Evolutionary conservation across 2,888 invertebrate genomes (phyloP), one percentile per base, ranked within the genome.

Genomic region (Ellobium chinense): DNA sequence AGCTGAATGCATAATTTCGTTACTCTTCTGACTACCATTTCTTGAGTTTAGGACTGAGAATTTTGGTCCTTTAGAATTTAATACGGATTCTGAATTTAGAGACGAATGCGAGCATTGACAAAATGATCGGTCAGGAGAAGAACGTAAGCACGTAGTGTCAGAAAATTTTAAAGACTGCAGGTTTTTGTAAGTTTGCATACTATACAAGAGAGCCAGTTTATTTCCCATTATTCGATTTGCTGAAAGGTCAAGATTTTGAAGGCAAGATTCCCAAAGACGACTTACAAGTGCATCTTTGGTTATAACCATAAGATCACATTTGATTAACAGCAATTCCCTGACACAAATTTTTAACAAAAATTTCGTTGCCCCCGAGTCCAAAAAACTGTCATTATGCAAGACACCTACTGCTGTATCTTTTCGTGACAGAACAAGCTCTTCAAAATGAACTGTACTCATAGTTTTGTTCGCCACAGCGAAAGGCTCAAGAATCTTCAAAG

Each of bases 271-370:
- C 77, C 77, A 77, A 0, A 39, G 14, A 21, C 3, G 9, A 14
- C 54, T 60, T 0, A 27, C 0, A n/a, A 77, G 36, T 37, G 68
- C 77, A 29, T 58, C 58, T 54, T 2, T 18, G 56, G 24, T 12
- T 12, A 77, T 37, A 5, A 65, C 29, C 21, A 58, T 58, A 1
- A 77, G 18, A 1, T 58, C 0, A 9, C 58, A 27, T 21, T 68
- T 7, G 36, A 14, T 24, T 9, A 77, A 56, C 14, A 36, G 27
- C 24, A 77, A 58, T 21, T 58, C 1, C 27, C 34, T 5, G 1
- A 77, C 68, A 60, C 77, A 77, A 29, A 77, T 77, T 27, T 37
- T n/a, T 1, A 14, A 18, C 27, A 77, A 65, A 37, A 68, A 58
- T 37, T 77, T 56, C 18, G 75, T 56, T 18, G 29, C 54, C 14